These are phyloP conservation scores for Danio albolineatus DNA, from an alignment of 2,797 vertebrate species.

Conservation along the genomic window DNA sequence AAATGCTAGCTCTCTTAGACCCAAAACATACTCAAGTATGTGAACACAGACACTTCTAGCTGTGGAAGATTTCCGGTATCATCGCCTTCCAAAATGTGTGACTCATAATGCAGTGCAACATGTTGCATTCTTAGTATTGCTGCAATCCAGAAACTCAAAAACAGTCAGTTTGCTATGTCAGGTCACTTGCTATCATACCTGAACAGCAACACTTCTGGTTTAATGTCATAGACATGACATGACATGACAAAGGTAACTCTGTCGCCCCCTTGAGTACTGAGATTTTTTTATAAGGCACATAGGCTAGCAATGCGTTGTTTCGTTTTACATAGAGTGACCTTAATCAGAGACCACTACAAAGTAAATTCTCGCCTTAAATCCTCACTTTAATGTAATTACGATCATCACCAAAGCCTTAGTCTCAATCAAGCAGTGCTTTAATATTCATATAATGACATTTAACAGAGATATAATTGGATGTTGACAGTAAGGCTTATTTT, in stretches of 20 bases:
- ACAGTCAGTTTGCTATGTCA: not conserved
- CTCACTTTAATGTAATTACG: not conserved
- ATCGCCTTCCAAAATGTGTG: not conserved
- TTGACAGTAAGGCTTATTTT: not conserved
- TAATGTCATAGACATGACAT: slow-evolving; percentile 13
- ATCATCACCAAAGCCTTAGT: not conserved
- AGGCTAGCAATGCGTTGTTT: not conserved
- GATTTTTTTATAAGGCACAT: not conserved
- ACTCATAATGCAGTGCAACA: not conserved
- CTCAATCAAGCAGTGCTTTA: slow-evolving; percentile 16
- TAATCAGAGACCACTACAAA: not conserved
- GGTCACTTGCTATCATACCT: not conserved
- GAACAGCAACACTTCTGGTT: not conserved
- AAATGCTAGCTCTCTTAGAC: not conserved
- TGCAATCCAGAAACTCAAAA: not conserved
- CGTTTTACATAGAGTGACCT: not conserved
- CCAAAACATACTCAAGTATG: not conserved
- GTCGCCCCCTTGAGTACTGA: slow-evolving; percentile 29
- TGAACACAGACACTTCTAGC: not conserved
- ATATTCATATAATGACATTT: slow-evolving; percentile 14
- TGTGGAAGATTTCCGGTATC: not conserved
- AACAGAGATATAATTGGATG: slow-evolving; percentile 12
- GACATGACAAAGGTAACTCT: slow-evolving; percentile 27
- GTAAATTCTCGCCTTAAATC: not conserved
- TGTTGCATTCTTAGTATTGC: not conserved